These are phyloP conservation scores for Nematolebias whitei DNA, from an alignment of 2,113 vertebrate species.

Conservation along the genomic window DNA sequence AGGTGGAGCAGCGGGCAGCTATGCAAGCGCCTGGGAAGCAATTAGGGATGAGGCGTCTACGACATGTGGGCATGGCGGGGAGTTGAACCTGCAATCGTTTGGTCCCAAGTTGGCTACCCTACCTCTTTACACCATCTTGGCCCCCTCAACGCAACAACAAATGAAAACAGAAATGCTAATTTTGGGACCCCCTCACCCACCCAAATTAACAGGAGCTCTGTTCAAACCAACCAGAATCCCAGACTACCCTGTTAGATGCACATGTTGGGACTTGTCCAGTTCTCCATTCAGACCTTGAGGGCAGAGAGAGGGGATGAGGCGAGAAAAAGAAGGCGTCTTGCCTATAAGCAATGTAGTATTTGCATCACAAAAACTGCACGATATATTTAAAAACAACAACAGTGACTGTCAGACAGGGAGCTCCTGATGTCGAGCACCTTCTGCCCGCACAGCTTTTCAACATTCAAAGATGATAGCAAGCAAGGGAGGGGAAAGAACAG, in stretches of 20 bases:
- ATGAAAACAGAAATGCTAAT: not conserved
- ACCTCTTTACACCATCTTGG: too few species aligned
- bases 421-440: constrained; percentile 47
- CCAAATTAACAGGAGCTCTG: constrained; percentile 6
- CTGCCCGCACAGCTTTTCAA: constrained; percentile 47
- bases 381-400: constrained; percentile 70
- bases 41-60: too few species aligned
- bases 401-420: constrained; percentile 51
- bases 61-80: too few species aligned
- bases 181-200: constrained; percentile 17
- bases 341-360: constrained; percentile 50
- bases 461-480: constrained; percentile 54
- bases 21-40: too few species aligned
- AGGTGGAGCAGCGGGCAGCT: too few species aligned
- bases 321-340: constrained; percentile 30
- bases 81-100: too few species aligned
- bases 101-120: too few species aligned
- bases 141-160: too few species aligned
- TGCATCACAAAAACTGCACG: constrained; percentile 57
- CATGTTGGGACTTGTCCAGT: constrained; percentile 55
- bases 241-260: not conserved
- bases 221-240: constrained; percentile 18
- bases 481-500: too few species aligned
- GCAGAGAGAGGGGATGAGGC: constrained; percentile 1
- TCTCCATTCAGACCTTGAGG: constrained; percentile 19